phyloP scores from a whole-genome alignment of 2,797 vertebrate genomes.

The Hydrocynus forskahlii region DNA sequence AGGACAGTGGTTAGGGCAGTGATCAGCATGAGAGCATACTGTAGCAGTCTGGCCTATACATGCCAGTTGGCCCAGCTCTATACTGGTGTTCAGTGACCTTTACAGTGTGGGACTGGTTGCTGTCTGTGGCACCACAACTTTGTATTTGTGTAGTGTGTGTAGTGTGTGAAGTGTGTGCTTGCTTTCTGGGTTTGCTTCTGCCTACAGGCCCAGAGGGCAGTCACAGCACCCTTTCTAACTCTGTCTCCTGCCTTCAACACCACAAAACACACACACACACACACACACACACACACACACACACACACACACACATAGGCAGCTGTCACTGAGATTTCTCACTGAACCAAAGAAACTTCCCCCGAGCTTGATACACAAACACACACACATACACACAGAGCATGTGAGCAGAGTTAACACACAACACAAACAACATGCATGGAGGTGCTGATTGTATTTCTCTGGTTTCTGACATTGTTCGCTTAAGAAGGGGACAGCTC shows the following conservation, averaged over 20 bases:
- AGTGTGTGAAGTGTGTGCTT: neutral
- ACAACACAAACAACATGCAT: neutral
- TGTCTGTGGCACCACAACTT: neutral
- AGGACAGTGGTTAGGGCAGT: neutral
- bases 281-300: slow-evolving; percentile 15
- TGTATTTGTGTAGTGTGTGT: slow-evolving; percentile 17
- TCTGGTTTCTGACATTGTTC: neutral
- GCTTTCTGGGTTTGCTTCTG: slow-evolving; percentile 25
- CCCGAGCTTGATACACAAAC: slow-evolving; percentile 49
- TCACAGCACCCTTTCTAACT: slow-evolving; percentile 21
- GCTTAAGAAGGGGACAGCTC: neutral
- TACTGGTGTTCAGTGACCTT: slow-evolving; percentile 13
- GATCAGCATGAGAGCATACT: neutral
- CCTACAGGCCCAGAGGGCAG: neutral
- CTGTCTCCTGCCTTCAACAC: slow-evolving; percentile 17
- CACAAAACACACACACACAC: slow-evolving; percentile 2
- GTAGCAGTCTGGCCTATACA: neutral
- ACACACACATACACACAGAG: neutral
- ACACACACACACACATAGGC: slow-evolving; percentile 34
- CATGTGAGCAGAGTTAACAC: neutral
- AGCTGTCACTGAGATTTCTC: slow-evolving; percentile 64
- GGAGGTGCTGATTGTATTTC: neutral
- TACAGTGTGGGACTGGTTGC: neutral
- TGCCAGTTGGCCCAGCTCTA: neutral
- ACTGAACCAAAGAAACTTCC: slow-evolving; percentile 56